These are phyloP conservation scores for Oxyura jamaicensis DNA, from an alignment of 2,113 vertebrate species.

Conservation along the genomic window DNA sequence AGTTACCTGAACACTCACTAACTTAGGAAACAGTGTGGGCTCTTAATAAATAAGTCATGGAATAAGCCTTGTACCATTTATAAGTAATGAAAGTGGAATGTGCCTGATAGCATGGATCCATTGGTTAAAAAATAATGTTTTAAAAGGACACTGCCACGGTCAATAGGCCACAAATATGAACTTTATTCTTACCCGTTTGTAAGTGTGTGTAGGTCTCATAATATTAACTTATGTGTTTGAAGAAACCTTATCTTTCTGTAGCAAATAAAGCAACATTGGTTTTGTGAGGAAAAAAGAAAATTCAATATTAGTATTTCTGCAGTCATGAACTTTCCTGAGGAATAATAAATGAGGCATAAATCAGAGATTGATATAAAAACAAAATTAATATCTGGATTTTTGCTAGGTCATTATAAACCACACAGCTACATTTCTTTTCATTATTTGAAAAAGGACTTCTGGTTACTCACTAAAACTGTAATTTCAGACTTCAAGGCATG, in stretches of 20 bases:
- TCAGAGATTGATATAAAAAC: not conserved
- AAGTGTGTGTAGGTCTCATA: not conserved
- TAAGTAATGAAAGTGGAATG: conserved; percentile 43
- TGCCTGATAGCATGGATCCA: not conserved
- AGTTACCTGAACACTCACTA: not conserved
- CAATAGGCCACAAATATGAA: not conserved
- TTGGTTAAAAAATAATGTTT: not conserved
- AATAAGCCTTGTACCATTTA: conserved; percentile 25
- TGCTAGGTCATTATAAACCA: not conserved
- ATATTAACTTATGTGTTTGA: not conserved
- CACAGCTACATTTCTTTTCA: not conserved
- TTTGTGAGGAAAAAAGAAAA: not conserved
- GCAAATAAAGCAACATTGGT: not conserved
- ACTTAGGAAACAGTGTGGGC: not conserved
- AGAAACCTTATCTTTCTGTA: not conserved
- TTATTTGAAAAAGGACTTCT: not conserved
- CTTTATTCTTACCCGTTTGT: not conserved
- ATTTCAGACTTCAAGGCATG: not conserved
- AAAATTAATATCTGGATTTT: not conserved
- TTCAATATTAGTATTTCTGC: not conserved
- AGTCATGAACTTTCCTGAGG: not conserved
- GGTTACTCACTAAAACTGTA: not conserved
- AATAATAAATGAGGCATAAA: not conserved
- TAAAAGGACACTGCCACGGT: not conserved
- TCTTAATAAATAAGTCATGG: conserved; percentile 32